Percentiles rank a stretch among this genome's conserved stretches.
These are phyloP conservation scores for Phoenicopterus ruber DNA, from an alignment of 2,113 vertebrate genomes.

Conservation along the genomic window DNA sequence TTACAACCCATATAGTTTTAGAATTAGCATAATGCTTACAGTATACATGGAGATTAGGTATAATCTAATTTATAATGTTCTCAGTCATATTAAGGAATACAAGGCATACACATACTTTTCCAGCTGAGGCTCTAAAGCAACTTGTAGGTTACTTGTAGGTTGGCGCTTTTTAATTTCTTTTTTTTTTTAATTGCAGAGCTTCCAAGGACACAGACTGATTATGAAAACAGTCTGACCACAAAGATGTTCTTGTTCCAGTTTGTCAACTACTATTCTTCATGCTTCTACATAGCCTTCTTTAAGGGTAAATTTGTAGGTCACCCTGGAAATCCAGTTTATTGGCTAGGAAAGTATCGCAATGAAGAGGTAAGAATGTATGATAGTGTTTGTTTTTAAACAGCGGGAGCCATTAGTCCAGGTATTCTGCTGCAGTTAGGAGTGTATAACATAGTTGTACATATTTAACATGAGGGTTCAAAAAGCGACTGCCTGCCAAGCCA, in stretches of 20 bases:
- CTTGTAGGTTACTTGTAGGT: neutral
- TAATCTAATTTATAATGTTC: constrained; percentile 36
- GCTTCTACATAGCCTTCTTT: constrained; percentile 94
- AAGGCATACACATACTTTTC: neutral
- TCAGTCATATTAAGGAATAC: constrained; percentile 4
- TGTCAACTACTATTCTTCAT: constrained; percentile 95
- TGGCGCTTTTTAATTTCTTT: neutral
- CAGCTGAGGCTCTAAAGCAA: neutral
- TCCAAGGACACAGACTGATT: constrained; percentile 89
- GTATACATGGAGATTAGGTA: neutral
- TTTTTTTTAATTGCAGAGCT: constrained; percentile 77
- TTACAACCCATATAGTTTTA: constrained; percentile 27
- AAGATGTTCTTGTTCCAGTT: constrained; percentile 98
- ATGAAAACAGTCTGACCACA: constrained; percentile 92
- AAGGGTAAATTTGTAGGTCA: constrained; percentile 91
- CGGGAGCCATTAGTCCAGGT: neutral
- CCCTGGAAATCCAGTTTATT: constrained; percentile 87
- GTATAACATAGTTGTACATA: neutral
- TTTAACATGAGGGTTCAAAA: neutral
- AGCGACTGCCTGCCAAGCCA: neutral
- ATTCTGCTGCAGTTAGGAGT: neutral
- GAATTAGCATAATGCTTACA: constrained; percentile 32
- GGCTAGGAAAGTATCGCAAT: constrained; percentile 86
- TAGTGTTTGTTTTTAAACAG: neutral
- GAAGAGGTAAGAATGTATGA: constrained; percentile 81